These are phyloP conservation scores for Meganola albula DNA, from an alignment of 2,888 invertebrate genomes.

Conservation along the genomic window DNA sequence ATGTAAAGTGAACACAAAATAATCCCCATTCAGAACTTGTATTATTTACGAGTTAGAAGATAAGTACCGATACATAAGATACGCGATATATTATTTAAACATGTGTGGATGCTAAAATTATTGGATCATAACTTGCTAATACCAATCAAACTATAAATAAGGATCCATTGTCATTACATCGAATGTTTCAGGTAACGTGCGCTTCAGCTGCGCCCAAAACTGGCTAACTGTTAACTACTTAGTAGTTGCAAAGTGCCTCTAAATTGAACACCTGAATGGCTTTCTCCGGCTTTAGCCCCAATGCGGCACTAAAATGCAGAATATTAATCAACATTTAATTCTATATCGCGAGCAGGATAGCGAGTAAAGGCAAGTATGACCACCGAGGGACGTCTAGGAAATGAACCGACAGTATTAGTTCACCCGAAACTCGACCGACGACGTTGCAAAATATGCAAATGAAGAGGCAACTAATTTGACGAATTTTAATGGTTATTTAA, in stretches of 20 bases:
- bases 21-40: too few species aligned
- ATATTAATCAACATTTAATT: constrained; percentile 75
- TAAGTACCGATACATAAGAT: too few species aligned
- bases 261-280: constrained; percentile 60
- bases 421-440: constrained; percentile 48
- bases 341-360: constrained; percentile 47
- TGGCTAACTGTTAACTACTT: constrained; percentile 57
- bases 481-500: constrained; percentile 72
- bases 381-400: constrained; percentile 59
- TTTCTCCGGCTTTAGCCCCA: constrained; percentile 34
- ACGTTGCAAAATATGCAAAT: constrained; percentile 69
- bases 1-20: too few species aligned
- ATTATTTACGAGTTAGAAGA: too few species aligned
- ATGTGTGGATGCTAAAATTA: too few species aligned
- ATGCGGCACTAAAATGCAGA: constrained; percentile 49
- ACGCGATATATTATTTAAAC: too few species aligned
- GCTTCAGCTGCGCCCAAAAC: constrained; percentile 41
- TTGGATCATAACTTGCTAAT: too few species aligned
- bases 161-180: constrained; percentile 32
- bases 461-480: constrained; percentile 66
- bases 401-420: constrained; percentile 56
- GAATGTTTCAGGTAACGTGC: constrained; percentile 35
- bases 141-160: too few species aligned
- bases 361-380: constrained; percentile 49
- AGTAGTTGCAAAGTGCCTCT: constrained; percentile 59